These are phyloP conservation scores for Pachymerium ferrugineum DNA, from an alignment of 2,888 invertebrate genomes.

Conservation along the genomic window DNA sequence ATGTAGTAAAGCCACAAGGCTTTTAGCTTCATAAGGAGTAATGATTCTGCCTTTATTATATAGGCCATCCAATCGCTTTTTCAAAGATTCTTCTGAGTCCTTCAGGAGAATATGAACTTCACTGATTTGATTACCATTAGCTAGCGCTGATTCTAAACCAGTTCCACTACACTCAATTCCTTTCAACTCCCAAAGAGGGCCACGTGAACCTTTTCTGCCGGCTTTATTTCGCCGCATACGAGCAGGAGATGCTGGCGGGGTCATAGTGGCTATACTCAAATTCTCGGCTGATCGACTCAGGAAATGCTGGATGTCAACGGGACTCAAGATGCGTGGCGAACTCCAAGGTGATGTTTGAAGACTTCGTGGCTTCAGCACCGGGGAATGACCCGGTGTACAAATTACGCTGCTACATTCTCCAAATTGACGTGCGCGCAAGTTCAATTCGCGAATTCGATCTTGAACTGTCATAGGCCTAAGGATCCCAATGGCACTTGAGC, in stretches of 20 bases:
- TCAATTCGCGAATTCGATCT: conserved; percentile 51
- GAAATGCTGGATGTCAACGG: conserved; percentile 50
- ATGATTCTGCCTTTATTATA: conserved; percentile 45
- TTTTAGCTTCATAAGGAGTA: conserved; percentile 50
- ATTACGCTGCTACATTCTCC: conserved; percentile 45
- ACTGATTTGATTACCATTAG: conserved; percentile 35
- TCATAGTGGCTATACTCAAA: conserved; percentile 40
- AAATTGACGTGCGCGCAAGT: conserved; percentile 50
- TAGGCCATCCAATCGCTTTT: conserved; percentile 38
- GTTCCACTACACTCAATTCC: conserved; percentile 5
- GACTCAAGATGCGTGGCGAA: conserved; percentile 51
- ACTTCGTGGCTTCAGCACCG: conserved; percentile 38
- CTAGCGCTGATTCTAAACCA: conserved; percentile 17
- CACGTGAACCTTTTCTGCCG: conserved; percentile 28
- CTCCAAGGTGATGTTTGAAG: conserved; percentile 52
- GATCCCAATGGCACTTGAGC: conserved; percentile 44
- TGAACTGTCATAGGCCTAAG: conserved; percentile 49
- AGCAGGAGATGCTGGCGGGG: conserved; percentile 45
- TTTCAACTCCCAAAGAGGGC: neutral
- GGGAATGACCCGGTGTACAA: conserved; percentile 36
- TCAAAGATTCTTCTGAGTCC: conserved; percentile 39
- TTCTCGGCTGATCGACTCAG: conserved; percentile 51
- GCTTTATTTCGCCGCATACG: conserved; percentile 41
- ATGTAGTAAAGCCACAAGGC: conserved; percentile 50
- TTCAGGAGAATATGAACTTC: conserved; percentile 37